Base-by-base conservation (phyloP, 2,113 vertebrate species). In the Platichthys flesus region DNA sequence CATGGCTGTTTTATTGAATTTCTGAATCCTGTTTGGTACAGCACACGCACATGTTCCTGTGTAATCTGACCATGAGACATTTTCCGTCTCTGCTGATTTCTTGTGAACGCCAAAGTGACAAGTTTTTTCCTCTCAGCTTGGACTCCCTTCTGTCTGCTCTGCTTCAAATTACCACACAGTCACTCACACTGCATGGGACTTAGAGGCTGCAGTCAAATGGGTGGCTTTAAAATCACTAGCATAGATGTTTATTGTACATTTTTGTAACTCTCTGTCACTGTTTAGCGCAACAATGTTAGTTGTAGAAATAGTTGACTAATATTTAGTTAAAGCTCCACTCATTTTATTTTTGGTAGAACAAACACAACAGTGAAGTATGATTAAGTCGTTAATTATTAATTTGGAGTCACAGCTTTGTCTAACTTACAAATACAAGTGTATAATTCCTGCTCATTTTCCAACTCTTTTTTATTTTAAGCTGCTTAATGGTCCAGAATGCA, bases 11-110 rank as follows among this genome's bases (percentile, higher is more conserved):
- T 54, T 54, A 58, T 28, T 28, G 26, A 92, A 89, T 92, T 40
- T 21, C 24, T 72, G 66, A 86, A 75, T 76, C 83, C 85, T 88
- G 92, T 94, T 93, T 94, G 93, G 90, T 92, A 51, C 31, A 35
- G n/a, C 0, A 0, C 76, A 66, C 81, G 28, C 77, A 70, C 91
- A 88, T 72, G 74, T 82, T 85, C 89, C 88, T 67, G 79, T 81
- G 85, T 76, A 87, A 87, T 79, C 88, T 76, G 86, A 84, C 87
- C 85, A 78, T 90, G 64, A 57, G 86, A 91, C 81, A 91, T 94
- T 92, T 94, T 93, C 94, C 92, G 9, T 88, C 77, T 85, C 64
- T 69, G 42, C 86, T 84, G 65, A 75, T 85, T 86, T 85, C 31
- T 80, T 85, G 81, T 64, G 78, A 73, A 76, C 12, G 55, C 72